phyloP scores from a whole-genome alignment of 2,797 vertebrate genomes.

The Falco berigora region DNA sequence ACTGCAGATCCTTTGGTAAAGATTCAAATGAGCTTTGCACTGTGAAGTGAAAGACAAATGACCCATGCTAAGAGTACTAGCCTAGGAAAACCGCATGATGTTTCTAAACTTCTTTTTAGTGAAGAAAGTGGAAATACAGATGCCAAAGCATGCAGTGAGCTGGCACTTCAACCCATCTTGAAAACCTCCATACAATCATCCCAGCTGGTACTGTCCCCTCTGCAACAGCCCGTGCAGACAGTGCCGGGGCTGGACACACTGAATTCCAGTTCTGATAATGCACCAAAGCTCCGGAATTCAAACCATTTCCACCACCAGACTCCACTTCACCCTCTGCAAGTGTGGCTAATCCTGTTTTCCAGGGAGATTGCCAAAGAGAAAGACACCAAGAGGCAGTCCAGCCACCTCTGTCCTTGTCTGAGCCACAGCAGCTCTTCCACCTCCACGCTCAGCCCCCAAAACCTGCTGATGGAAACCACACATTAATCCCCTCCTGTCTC shows the following conservation, averaged over 20 bases:
- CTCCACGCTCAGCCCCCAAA: neutral
- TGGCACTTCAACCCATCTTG: too few relatives aligned
- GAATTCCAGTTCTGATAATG: neutral
- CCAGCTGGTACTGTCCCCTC: neutral
- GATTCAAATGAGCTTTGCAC: neutral
- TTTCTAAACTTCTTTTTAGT: neutral
- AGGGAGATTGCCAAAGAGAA: neutral
- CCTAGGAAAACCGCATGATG: neutral
- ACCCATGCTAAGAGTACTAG: neutral
- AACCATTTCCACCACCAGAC: neutral
- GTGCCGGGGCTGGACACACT: neutral
- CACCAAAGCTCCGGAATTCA: neutral
- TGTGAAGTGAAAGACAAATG: neutral
- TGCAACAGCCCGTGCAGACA: neutral
- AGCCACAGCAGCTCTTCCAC: neutral
- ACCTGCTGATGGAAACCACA: neutral
- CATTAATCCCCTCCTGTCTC: neutral
- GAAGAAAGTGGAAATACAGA: neutral
- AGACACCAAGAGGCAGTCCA: neutral
- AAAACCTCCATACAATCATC: neutral
- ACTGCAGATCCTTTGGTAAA: neutral
- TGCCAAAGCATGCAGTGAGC: neutral
- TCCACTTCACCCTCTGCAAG: neutral
- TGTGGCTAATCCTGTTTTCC: neutral
- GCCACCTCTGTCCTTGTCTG: too few relatives aligned